Percentiles rank a stretch among this genome's conserved stretches.
These are phyloP conservation scores for Podarcis cretensis DNA, from an alignment of 2,113 vertebrate genomes.

Conservation along the genomic window DNA sequence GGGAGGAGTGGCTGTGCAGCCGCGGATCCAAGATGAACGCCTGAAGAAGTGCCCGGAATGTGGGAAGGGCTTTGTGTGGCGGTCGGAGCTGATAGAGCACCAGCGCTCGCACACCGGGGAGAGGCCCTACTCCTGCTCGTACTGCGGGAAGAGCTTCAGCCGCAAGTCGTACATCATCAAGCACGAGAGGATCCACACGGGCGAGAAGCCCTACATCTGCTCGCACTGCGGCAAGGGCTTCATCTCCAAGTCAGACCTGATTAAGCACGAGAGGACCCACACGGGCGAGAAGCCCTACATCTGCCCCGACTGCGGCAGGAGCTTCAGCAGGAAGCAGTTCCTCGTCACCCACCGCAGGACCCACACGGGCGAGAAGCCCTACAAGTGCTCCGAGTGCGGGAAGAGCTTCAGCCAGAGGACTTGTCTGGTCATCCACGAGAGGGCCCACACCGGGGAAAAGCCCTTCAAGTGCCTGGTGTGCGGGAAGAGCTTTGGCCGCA, in stretches of 20 bases:
- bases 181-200: slow-evolving; percentile 73
- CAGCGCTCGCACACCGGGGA: slow-evolving; percentile 70
- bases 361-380: slow-evolving; percentile 71
- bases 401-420: slow-evolving; percentile 70
- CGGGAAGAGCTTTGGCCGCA: slow-evolving; percentile 71
- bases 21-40: slow-evolving; percentile 31
- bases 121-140: slow-evolving; percentile 66
- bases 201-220: slow-evolving; percentile 74
- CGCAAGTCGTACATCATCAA: slow-evolving; percentile 70
- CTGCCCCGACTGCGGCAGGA: slow-evolving; percentile 73
- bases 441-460: slow-evolving; percentile 68
- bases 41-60: slow-evolving; percentile 66
- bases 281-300: slow-evolving; percentile 71
- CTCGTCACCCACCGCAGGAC: slow-evolving; percentile 70
- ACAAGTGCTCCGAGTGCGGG: slow-evolving; percentile 68
- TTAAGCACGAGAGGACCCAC: slow-evolving; percentile 72
- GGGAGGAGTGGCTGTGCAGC: slow-evolving; percentile 54
- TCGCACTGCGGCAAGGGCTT: slow-evolving; percentile 71
- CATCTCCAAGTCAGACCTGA: slow-evolving; percentile 63
- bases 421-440: slow-evolving; percentile 69
- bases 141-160: slow-evolving; percentile 71
- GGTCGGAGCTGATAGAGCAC: slow-evolving; percentile 68
- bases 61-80: slow-evolving; percentile 69
- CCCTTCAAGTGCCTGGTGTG: slow-evolving; percentile 72
- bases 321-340: slow-evolving; percentile 73